phyloP scores from a whole-genome alignment of 2,888 invertebrate genomes.

The Strigamia transsilvanica region DNA sequence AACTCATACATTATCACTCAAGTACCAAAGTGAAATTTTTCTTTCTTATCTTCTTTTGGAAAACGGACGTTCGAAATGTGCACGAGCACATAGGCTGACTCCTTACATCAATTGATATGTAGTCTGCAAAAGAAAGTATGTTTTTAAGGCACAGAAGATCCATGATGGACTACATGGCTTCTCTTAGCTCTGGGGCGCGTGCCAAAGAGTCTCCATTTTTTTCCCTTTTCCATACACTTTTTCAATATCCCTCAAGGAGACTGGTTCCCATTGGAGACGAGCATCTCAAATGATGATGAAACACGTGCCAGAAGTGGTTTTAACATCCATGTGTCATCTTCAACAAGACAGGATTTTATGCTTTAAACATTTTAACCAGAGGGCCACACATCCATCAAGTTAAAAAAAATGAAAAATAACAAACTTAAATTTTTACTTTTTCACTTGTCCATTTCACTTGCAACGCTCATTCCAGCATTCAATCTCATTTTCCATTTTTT shows the following conservation, averaged over 20 bases:
- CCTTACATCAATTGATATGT: conserved; percentile 26
- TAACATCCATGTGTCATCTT: conserved; percentile 30
- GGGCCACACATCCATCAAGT: not conserved
- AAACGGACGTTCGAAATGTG: conserved; percentile 21
- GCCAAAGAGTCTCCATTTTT: conserved; percentile 19
- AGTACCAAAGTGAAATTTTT: conserved; percentile 14
- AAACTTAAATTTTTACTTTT: not conserved
- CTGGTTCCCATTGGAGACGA: conserved; percentile 9
- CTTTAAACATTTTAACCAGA: conserved; percentile 30
- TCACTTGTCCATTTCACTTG: not conserved
- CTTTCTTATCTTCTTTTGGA: not conserved
- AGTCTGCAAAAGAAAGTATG: conserved; percentile 25
- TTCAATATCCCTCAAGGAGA: conserved; percentile 26
- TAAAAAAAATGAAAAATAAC: not conserved
- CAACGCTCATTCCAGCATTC: not conserved
- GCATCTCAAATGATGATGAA: conserved; percentile 21
- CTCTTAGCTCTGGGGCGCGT: conserved; percentile 30
- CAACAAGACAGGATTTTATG: conserved; percentile 25
- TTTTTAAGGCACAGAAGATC: conserved; percentile 15
- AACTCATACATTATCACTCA: conserved; percentile 2
- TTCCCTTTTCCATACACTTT: not conserved
- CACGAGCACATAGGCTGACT: conserved; percentile 5
- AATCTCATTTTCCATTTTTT: conserved; percentile 9
- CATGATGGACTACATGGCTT: conserved; percentile 30
- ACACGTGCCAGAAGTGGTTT: conserved; percentile 30